Percentiles rank a stretch among this genome's conserved stretches.
These are phyloP conservation scores for Lipophrys pholis DNA, from an alignment of 2,113 vertebrate species.

Conservation along the genomic window DNA sequence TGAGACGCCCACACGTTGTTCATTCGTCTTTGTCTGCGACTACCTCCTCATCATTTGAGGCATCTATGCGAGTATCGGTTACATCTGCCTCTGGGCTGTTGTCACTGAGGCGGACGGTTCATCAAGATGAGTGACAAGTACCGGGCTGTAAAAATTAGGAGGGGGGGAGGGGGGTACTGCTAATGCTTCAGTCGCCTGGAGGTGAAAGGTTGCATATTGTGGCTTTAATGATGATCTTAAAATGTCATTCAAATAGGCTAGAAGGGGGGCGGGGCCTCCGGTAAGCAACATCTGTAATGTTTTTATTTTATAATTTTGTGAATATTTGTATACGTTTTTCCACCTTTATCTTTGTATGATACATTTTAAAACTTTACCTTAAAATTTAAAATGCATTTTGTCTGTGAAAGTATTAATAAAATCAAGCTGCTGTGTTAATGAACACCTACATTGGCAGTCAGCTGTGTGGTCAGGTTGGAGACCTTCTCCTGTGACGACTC, in stretches of 20 bases:
- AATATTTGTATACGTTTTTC: too few species aligned
- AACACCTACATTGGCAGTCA: slow-evolving; percentile 91
- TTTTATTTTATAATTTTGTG: too few species aligned
- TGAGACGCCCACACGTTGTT: background rate
- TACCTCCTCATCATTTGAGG: background rate
- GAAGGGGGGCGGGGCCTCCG: background rate
- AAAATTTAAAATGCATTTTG: background rate
- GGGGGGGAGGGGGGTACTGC: slow-evolving; percentile 13
- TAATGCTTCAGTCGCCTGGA: slow-evolving; percentile 16
- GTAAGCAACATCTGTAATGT: background rate
- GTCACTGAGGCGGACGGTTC: slow-evolving; percentile 15
- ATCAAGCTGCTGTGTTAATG: background rate
- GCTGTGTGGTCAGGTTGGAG: slow-evolving; percentile 91
- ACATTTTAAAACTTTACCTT: background rate
- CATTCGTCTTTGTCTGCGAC: background rate
- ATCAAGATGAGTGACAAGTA: slow-evolving; percentile 39
- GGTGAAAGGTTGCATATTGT: slow-evolving; percentile 26
- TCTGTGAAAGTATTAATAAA: too few species aligned
- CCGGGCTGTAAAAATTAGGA: slow-evolving; percentile 21
- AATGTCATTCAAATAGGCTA: slow-evolving; percentile 11
- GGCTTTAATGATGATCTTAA: background rate
- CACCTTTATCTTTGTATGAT: background rate
- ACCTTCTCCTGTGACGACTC: slow-evolving; percentile 98
- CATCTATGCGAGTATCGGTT: slow-evolving; percentile 32
- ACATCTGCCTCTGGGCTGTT: slow-evolving; percentile 34